Base-by-base conservation (phyloP, 2,888 invertebrate genomes). In the Lycaena phlaeas region DNA sequence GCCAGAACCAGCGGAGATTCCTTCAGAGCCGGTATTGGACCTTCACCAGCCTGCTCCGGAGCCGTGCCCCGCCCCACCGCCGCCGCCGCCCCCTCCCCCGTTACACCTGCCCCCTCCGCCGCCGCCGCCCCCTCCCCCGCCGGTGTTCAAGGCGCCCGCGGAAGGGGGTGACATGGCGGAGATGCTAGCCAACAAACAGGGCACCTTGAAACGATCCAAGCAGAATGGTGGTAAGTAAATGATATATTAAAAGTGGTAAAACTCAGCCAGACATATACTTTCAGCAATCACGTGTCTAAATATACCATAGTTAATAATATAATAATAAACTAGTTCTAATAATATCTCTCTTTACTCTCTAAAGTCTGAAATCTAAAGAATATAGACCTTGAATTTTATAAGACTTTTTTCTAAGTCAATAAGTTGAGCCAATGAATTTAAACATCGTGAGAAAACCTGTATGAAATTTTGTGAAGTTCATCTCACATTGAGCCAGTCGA, bases 161-260 rank as follows among this genome's bases (percentile, higher is more conserved):
- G 46, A 40, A 0, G 50, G 66, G 0, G 82, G 72, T 4, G 72
- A 86, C 43, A 88, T 89, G 87, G 88, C 88, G 4, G 85, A 82
- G 36, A 73, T 89, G 70, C 58, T 89, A 30, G 87, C 88, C 0
- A 85, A 82, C 10, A 85, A 87, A 17, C 87, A 87, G 14, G 79
- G 86, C 0, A 72, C 86, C 0, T 57, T 88, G 34, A 84, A 81
- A 51, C 87, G 87, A 46, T 66, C 61, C 3, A 81, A 87, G 30
- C 78, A 84, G 29, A 87, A 86, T 56, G 87, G 87, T 42, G 87
- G 87, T 79, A 48, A 29, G 27, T 41, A 17, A 7, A 18, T 17
- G 17, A 28, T 34, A 4, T 36, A 11, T 7, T 27, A 6, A n/a
- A n/a, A n/a, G 27, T 41, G 2, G 5, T 11, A 3, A 18, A 4